A percentile compares a stretch with the other conserved stretches of the same genome.
Evolutionary conservation across 92 coral and sea anemone genomes (phyloP).

Genomic region (Desmophyllum pertusum): DNA sequence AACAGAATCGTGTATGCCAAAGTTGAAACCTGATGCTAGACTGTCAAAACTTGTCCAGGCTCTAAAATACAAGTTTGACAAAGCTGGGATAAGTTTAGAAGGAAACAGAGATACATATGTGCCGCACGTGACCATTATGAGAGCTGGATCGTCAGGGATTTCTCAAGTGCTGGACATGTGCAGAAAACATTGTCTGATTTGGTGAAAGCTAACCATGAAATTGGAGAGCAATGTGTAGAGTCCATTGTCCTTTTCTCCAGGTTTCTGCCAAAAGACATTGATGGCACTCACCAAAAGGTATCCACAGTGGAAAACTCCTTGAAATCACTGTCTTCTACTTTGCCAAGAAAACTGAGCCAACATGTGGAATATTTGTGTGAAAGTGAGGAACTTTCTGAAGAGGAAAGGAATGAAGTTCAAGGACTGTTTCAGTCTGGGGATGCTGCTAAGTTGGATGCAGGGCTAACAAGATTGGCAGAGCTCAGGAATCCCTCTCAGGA

Average conservation of each 20-base stretch:
- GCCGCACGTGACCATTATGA: slow-evolving; percentile 69
- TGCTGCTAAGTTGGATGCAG: slow-evolving; percentile 17
- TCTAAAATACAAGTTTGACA: slow-evolving; percentile 56
- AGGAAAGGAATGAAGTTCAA: slow-evolving; percentile 37
- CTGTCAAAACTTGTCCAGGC: slow-evolving; percentile 57
- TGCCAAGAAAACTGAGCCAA: slow-evolving; percentile 51
- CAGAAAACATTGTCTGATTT: slow-evolving; percentile 40
- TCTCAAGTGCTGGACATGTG: slow-evolving; percentile 24
- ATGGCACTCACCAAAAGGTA: slow-evolving; percentile 65
- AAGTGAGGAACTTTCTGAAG: slow-evolving; percentile 19
- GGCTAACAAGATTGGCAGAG: slow-evolving; percentile 8
- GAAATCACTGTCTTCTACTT: slow-evolving; percentile 56
- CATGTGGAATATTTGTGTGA: slow-evolving; percentile 49
- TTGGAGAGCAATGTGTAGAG: slow-evolving; percentile 64
- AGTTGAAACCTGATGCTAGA: slow-evolving; percentile 42
- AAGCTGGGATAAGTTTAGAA: slow-evolving; percentile 69
- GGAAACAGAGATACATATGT: slow-evolving; percentile 71
- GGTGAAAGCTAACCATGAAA: slow-evolving; percentile 39
- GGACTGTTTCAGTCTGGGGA: slow-evolving; percentile 29
- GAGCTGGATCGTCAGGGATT: slow-evolving; percentile 34
- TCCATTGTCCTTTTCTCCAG: slow-evolving; percentile 62
- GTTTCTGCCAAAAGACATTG: slow-evolving; percentile 59
- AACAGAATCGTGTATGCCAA: slow-evolving; percentile 64
- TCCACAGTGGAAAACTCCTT: slow-evolving; percentile 61
- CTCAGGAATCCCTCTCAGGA: neutral